Percentiles rank a stretch among this genome's conserved stretches.
Evolutionary conservation across 2,888 invertebrate species (phyloP).

Genomic region (Parnassius apollo): DNA sequence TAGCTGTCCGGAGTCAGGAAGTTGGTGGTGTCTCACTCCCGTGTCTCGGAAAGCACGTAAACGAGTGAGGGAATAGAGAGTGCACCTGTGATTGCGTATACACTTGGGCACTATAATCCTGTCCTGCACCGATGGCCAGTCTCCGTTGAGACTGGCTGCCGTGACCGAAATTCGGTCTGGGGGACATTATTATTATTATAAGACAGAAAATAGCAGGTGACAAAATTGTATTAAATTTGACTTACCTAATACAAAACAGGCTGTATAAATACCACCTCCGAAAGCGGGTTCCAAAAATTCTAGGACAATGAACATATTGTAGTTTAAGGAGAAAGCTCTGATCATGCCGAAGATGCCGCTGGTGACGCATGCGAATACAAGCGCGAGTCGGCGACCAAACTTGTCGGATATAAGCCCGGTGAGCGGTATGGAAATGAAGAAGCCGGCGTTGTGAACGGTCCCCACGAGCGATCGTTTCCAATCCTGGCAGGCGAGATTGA

Average conservation of each 20-base stretch:
- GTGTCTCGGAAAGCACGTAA: no score
- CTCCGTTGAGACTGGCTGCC: no score
- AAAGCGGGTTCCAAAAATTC: constrained; percentile 82
- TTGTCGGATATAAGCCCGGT: constrained; percentile 86
- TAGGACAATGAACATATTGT: constrained; percentile 80
- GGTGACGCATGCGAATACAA: constrained; percentile 79
- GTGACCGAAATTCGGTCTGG: no score
- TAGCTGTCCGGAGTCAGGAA: no score
- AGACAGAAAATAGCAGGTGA: neutral
- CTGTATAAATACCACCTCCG: constrained; percentile 81
- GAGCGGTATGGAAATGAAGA: constrained; percentile 86
- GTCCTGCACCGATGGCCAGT: no score
- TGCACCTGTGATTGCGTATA: no score
- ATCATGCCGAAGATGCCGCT: constrained; percentile 80
- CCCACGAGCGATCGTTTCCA: constrained; percentile 89
- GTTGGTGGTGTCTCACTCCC: no score
- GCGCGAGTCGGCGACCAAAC: constrained; percentile 83
- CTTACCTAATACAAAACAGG: constrained; percentile 83
- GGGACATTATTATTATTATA: no score
- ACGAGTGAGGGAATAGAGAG: no score
- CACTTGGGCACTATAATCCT: no score
- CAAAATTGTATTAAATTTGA: constrained; percentile 39
- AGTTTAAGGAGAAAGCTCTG: constrained; percentile 80
- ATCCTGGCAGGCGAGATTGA: constrained; percentile 83
- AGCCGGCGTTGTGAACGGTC: constrained; percentile 87